Evolutionary conservation across 2,113 vertebrate species (phyloP).

Genomic region (Centropus unirufus): DNA sequence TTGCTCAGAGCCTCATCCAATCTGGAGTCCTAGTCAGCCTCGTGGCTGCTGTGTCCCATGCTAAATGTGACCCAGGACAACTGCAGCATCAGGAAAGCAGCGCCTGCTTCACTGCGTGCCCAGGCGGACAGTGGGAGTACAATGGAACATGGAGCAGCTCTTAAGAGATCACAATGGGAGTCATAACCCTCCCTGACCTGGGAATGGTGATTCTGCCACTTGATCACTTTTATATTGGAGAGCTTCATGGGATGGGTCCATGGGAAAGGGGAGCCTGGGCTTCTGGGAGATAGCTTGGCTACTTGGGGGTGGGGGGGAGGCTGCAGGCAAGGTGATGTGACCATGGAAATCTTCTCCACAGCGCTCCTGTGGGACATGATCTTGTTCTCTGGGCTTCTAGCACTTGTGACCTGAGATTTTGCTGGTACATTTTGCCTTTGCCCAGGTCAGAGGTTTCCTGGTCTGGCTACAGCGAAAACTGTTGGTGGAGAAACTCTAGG

Average conservation of each 20-base stretch:
- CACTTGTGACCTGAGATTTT: background rate
- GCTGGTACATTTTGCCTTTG: fast-evolving
- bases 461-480: fast-evolving
- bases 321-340: background rate
- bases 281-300: no score
- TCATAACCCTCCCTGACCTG: no score
- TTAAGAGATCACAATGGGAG: background rate
- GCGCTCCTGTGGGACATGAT: fast-evolving
- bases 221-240: background rate
- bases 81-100: background rate
- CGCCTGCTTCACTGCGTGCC: no score
- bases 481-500: background rate
- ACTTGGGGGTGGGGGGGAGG: no score
- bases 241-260: background rate
- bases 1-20: no score
- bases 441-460: background rate
- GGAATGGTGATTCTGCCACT: background rate
- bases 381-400: background rate
- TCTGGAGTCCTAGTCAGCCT: no score
- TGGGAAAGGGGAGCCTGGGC: background rate
- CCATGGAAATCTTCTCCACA: background rate
- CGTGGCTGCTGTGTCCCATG: no score
- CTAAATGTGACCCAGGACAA: no score
- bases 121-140: no score
- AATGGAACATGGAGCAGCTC: background rate